Percentiles rank a stretch among this genome's conserved stretches.
These are phyloP conservation scores for Macroteleia sp. DNA, from an alignment of 2,888 invertebrate species.

Conservation along the genomic window DNA sequence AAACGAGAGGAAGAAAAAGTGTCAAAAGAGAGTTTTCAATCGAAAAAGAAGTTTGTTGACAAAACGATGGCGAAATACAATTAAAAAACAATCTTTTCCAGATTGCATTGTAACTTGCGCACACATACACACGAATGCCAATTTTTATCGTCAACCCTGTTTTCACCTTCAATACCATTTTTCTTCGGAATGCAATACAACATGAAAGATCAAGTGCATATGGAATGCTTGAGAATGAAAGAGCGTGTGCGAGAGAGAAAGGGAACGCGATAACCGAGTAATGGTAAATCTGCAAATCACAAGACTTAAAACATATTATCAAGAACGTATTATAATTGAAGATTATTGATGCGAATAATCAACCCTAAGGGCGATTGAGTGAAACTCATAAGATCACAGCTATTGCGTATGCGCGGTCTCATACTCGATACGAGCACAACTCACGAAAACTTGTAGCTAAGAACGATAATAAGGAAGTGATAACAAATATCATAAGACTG, in stretches of 20 bases:
- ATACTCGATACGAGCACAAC: slow-evolving; percentile 70
- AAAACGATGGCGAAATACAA: no score
- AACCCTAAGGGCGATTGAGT: no score
- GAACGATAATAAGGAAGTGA: slow-evolving; percentile 60
- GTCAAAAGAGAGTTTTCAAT: no score
- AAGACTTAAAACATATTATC: slow-evolving; percentile 58
- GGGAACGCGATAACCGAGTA: slow-evolving; percentile 6
- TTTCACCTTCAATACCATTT: slow-evolving; percentile 30
- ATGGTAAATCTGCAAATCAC: slow-evolving; percentile 47
- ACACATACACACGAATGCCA: slow-evolving; percentile 59
- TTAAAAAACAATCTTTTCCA: no score
- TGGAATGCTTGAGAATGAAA: no score
- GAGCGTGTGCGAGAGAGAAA: slow-evolving; percentile 6
- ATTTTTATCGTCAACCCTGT: slow-evolving; percentile 54
- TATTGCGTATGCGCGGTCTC: slow-evolving; percentile 63
- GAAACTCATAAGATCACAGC: slow-evolving; percentile 66
- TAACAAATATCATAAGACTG: slow-evolving; percentile 79
- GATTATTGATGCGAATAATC: no score
- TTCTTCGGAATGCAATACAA: no score
- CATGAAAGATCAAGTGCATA: no score
- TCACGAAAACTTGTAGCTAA: slow-evolving; percentile 65
- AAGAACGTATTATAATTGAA: slow-evolving; percentile 46
- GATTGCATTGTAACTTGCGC: no score
- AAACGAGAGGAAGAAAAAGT: neutral
- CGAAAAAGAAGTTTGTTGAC: neutral